Evolutionary conservation across 2,888 invertebrate genomes (phyloP).

Genomic region (Trichogramma dendrolimi): DNA sequence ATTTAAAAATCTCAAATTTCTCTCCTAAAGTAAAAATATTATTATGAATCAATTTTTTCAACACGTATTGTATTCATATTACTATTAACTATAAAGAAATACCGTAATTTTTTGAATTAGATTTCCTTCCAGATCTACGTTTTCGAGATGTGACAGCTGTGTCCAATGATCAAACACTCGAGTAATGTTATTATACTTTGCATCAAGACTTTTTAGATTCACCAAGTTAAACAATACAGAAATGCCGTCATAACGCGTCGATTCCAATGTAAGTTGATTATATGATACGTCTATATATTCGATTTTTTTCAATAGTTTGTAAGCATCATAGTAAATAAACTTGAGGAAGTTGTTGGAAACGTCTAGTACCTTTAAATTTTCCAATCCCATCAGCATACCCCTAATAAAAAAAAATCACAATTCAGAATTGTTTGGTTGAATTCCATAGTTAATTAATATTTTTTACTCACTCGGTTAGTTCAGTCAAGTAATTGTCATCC

Average conservation of each 20-base stretch:
- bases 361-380: slow-evolving; percentile 44
- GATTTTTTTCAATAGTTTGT: slow-evolving; percentile 56
- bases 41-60: too few relatives aligned
- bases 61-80: slow-evolving; percentile 17
- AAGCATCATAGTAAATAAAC: slow-evolving; percentile 52
- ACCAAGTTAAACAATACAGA: slow-evolving; percentile 61
- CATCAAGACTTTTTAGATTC: slow-evolving; percentile 57
- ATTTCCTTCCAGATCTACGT: slow-evolving; percentile 67
- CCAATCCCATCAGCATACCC: slow-evolving; percentile 6
- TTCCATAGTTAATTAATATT: neutral
- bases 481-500: slow-evolving; percentile 53
- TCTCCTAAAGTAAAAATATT: too few relatives aligned
- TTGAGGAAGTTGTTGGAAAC: slow-evolving; percentile 55
- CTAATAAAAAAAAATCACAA: neutral
- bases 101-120: slow-evolving; percentile 56
- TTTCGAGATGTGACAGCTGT: slow-evolving; percentile 55
- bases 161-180: slow-evolving; percentile 64
- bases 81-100: slow-evolving; percentile 33
- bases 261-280: slow-evolving; percentile 54
- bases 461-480: slow-evolving; percentile 2
- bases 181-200: slow-evolving; percentile 63
- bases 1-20: too few relatives aligned
- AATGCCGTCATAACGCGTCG: slow-evolving; percentile 32
- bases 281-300: slow-evolving; percentile 54
- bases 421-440: neutral